Evolutionary conservation across 1,140 invertebrate genomes (phyloP).

Genomic region (Lamellibrachia luymesi): DNA sequence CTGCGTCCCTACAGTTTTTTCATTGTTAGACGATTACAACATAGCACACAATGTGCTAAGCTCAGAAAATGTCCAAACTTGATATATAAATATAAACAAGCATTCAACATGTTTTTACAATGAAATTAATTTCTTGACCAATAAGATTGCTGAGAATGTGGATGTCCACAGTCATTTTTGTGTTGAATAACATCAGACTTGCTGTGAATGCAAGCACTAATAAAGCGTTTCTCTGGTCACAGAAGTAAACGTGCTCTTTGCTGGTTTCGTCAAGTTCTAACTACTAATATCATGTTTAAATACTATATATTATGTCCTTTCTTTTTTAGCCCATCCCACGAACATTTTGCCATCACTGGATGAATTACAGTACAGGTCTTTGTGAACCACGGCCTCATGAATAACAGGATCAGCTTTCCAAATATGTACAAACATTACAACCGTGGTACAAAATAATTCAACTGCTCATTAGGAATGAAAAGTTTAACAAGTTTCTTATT

Average conservation of each 20-base stretch:
- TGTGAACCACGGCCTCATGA: too few species aligned
- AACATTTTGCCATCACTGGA: neutral
- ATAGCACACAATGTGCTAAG: neutral
- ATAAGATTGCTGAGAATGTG: neutral
- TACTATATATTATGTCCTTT: neutral
- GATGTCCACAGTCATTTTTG: neutral
- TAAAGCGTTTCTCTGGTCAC: neutral
- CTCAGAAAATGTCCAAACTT: neutral
- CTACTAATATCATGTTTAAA: neutral
- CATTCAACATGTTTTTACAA: neutral
- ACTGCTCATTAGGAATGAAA: neutral
- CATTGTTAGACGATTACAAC: neutral
- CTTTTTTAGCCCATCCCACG: neutral
- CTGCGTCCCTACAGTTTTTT: neutral
- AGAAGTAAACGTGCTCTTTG: neutral
- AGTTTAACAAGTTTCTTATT: neutral
- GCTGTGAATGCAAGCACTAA: neutral
- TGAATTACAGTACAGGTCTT: neutral
- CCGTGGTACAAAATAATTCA: neutral
- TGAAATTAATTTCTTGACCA: neutral
- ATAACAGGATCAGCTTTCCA: neutral
- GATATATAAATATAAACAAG: neutral
- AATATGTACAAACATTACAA: constrained; percentile 1
- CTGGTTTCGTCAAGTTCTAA: neutral
- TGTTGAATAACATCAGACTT: neutral